Base-by-base conservation (phyloP, 2,888 invertebrate genomes). In the Tetrapedia diversipes region DNA sequence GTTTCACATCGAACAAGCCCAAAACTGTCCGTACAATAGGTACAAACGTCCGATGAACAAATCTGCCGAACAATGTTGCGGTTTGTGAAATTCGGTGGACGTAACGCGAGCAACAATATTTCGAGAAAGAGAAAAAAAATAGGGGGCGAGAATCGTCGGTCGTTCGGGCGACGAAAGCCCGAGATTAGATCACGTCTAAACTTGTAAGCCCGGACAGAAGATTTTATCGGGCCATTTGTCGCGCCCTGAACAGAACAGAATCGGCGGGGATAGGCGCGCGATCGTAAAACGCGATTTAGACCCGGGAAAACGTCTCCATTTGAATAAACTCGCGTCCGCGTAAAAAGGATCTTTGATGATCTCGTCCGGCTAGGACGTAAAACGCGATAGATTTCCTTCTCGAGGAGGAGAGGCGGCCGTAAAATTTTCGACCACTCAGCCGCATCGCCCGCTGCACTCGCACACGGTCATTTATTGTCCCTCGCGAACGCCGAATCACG, bases 131-230 rank as follows among this genome's bases (percentile, higher is more conserved):
- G n/a, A n/a, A n/a, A n/a, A n/a, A n/a, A n/a, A n/a, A n/a, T 60
- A 63, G 43, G 43, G 29, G 59, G 4, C 34, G 6, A 41, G 29
- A n/a, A n/a, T 51, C 24, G 37, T 37, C 49, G 61, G 59, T 37
- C 66, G 72, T 67, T 51, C 39, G 51, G 51, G 24, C 66, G 60
- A 41, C 41, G 75, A 73, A 64, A 66, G 43, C 51, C 56, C 68
- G 63, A 80, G 80, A 80, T 79, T 79, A 76, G 80, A 80, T 80
- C 79, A 66, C 80, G 71, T 75, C 80, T 76, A 80, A 80, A 80
- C 79, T 74, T 61, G 71, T 64, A 61, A 60, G 71, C 60, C 70
- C 64, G 65, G 61, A 65, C 79, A 54, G 65, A 79, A 80, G 79
- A 80, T 80, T 71, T 76, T 67, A 67, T 79, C 82, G 75, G 69